These are phyloP conservation scores for Pantherophis vulpinus DNA, from an alignment of 2,797 vertebrate genomes.

Conservation along the genomic window DNA sequence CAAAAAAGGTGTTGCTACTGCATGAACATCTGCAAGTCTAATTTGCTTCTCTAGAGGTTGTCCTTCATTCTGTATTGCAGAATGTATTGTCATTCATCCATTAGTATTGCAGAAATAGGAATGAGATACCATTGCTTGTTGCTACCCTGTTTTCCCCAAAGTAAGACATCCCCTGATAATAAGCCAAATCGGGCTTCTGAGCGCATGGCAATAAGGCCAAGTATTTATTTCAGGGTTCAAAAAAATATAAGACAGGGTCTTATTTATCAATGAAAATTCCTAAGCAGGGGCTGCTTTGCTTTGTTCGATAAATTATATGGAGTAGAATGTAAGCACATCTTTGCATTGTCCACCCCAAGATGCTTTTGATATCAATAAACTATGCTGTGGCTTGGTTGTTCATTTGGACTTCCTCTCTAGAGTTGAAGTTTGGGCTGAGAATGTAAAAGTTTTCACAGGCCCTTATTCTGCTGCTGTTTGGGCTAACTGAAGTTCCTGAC, in stretches of 20 bases:
- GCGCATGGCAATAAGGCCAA: too few relatives aligned
- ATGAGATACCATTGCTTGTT: conserved; percentile 6
- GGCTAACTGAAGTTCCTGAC: not conserved
- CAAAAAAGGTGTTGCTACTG: conserved; percentile 1
- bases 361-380: not conserved
- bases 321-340: not conserved
- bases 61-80: conserved; percentile 21
- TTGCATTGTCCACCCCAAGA: not conserved
- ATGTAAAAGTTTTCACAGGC: not conserved
- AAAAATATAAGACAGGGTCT: too few relatives aligned
- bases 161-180: too few relatives aligned
- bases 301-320: not conserved
- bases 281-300: not conserved
- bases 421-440: not conserved
- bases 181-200: too few relatives aligned
- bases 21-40: conserved; percentile 42
- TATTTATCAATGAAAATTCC: not conserved
- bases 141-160: not conserved
- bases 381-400: not conserved
- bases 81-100: not conserved
- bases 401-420: not conserved
- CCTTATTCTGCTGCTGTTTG: not conserved
- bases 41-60: conserved; percentile 38
- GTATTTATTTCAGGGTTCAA: too few relatives aligned
- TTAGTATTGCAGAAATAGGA: conserved; percentile 19